Base-by-base conservation (phyloP, 2,888 invertebrate genomes). In the Tryphoninae sp. region DNA sequence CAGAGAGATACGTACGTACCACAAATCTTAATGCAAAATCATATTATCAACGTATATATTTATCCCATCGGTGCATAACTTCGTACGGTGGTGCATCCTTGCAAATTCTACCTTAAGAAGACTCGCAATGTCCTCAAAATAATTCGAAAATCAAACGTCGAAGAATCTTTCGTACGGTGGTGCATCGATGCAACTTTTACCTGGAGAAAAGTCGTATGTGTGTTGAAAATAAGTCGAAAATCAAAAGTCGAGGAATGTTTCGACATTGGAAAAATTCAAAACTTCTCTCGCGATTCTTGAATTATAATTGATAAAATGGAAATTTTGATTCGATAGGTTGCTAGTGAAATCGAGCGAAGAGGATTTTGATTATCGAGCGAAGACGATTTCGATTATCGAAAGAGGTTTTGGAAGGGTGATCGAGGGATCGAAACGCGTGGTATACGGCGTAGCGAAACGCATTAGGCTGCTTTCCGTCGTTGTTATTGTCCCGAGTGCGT, bases 401-500 rank as follows among this genome's bases (percentile, higher is more conserved):
- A 19, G 19, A 19, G 19, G 19, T 33, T 33, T 33, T 33, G 7
- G 33, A 33, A 33, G 33, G 33, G 33, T 6, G 33, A 33, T 33
- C 33, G 33, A 33, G 4, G 33, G 33, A 33, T 33, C 33, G 33
- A 33, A 33, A 33, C 33, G 33, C 33, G 33, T 33, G 4, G 33
- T 6, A 33, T 6, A 4, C 33, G 33, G 6, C 33, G 33, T 33
- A 7, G 33, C 33, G 33, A 33, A 33, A 33, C 16, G 19, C 58
- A 40, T 62, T 22, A 45, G 40, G 67, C 71, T 83, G 65, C 77
- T 78, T 53, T 65, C 86, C 86, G 87, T 89, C 88, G 87, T 89
- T 89, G 68, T 68, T 69, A 87, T 89, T 88, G 87, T 88, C 86
- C 84, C 85, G 87, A 86, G 90, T 89, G 87, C 89, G 88, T 89